Base-by-base conservation (phyloP, 2,113 vertebrate genomes). In the Cryptomyrus ogoouensis region DNA sequence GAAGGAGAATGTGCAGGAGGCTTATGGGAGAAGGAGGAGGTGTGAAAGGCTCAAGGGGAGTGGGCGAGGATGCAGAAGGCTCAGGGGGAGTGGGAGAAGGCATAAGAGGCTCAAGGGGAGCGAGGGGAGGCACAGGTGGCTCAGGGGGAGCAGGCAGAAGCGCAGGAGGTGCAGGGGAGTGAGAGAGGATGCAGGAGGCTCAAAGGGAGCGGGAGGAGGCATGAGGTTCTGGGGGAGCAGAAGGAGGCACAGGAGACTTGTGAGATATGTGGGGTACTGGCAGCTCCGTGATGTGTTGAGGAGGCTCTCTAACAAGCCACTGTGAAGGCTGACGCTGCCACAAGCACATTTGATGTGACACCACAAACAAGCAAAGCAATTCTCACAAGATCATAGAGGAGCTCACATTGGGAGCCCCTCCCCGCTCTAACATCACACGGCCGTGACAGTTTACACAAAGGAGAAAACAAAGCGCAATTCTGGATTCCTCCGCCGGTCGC, bases 371-470 rank as follows among this genome's bases (percentile, higher is more conserved):
- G 50, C 27, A 87, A 56, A 87, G 84, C 44, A 35, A 50, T 87
- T 87, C 84, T 87, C 84, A 87, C 47, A 87, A 87, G 84, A 87
- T 87, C 47, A 50, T 15, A 52, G 84, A 50, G 27, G 24, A 87
- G 50, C 27, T 87, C 31, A 53, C 49, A 87, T 56, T 15, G 15
- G 50, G 31, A 39, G 27, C 27, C 85, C 85, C 50, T 56, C 49
- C 27, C 31, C 17, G 0, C 27, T 17, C 85, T 15, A 56, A 35
- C 47, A 52, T 19, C n/a, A 47, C n/a, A 17, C 15, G 31, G 44
- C 17, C 15, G 27, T 35, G 49, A 87, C 85, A 21, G 49, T 27
- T 53, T 87, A 53, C 27, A 49, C 47, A 27, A 24, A 27, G 49
- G 42, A 50, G 27, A 13, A 53, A 87, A n/a, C 44, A 53, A 53